Evolutionary conservation across 2,888 invertebrate species (phyloP), one percentile per base, ranked within the genome.

Genomic region (Smittia aterrima): DNA sequence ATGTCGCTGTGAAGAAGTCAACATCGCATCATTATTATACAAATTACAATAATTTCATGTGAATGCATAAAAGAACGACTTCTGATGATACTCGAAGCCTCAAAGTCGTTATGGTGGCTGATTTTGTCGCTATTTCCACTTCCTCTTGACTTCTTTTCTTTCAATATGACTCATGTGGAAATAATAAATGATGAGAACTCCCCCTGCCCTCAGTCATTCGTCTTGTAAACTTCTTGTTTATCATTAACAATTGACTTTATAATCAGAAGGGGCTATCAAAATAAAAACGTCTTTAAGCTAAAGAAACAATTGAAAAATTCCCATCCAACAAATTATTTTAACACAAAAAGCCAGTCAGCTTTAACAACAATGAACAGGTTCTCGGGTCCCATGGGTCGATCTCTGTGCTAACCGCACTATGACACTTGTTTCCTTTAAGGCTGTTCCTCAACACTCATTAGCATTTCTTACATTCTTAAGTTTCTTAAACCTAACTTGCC

Each of bases 161-260:
- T 54, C n/a, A 40, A 62, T 38, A 58, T 72, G 72, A 72, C 9
- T 72, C 72, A 72, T 72, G 72, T 72, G 72, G 72, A 72, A 72
- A 72, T 72, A 72, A 72, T 72, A 72, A 72, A 72, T 72, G 72
- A 72, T 72, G 72, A 53, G 72, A 72, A 62, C 72, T 40, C 47
- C 25, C 40, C 20, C 25, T 27, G 18, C 38, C n/a, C 25, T 64
- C 20, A 11, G 6, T 41, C 4, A 4, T 18, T 53, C 27, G 24
- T 18, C 25, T 70, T 70, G 53, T 70, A 25, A 54, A 41, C 54
- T 58, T 20, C 54, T 72, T 72, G 62, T 72, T 72, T 72, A 72
- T 72, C 58, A 72, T 72, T 20, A 25, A 72, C 72, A 72, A 72
- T 72, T 72, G 72, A 72, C 58, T 72, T 62, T 62, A 72, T 72